phyloP scores from a whole-genome alignment of 2,113 vertebrate species.

The Oenanthe melanoleuca region DNA sequence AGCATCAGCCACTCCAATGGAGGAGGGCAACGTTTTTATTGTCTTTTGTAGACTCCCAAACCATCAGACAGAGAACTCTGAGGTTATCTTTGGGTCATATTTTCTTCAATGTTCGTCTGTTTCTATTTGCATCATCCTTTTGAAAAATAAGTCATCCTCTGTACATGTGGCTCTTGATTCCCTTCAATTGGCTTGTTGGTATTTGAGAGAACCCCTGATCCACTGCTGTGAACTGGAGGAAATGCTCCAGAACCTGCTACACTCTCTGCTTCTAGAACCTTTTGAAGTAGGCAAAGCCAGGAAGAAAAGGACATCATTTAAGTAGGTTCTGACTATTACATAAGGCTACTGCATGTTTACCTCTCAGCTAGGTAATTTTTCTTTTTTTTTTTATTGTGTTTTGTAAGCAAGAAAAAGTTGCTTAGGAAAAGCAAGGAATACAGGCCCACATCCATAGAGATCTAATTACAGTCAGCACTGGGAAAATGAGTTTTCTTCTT shows the following conservation, averaged over 20 bases:
- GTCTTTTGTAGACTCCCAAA: background rate
- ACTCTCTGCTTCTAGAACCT: background rate
- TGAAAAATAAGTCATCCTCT: background rate
- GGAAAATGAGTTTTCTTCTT: background rate
- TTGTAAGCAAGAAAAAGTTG: background rate
- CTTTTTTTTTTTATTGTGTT: background rate
- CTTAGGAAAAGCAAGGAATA: background rate
- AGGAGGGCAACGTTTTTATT: background rate
- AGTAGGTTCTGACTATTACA: background rate
- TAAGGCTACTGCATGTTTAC: background rate
- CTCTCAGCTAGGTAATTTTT: background rate
- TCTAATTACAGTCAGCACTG: background rate
- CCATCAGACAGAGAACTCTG: background rate
- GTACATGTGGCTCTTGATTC: background rate
- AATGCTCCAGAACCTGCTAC: background rate
- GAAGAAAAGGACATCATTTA: background rate
- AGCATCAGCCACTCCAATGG: background rate
- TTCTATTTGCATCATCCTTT: background rate
- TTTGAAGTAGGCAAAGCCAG: background rate
- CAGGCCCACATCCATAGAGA: background rate
- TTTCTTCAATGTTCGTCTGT: background rate
- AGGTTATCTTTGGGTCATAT: background rate
- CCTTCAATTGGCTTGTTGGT: background rate
- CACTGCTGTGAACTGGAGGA: background rate
- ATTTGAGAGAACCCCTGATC: background rate